Conservation (phyloP, 2,888 invertebrate species). For the Rhimphoctona megacephalus region DNA sequence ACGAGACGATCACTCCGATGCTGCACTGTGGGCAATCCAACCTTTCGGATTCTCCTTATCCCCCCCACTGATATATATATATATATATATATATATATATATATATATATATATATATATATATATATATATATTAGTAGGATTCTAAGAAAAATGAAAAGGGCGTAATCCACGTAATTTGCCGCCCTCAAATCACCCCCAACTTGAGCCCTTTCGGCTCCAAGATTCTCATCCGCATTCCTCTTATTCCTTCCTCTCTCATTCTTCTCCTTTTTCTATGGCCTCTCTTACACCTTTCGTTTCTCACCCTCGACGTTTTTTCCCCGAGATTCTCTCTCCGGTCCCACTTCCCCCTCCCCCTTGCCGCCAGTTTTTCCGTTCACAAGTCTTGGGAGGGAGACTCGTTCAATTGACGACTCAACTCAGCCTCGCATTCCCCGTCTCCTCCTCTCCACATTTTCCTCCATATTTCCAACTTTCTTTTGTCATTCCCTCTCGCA, state of each 20-base stretch:
- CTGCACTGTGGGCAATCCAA: conserved; percentile 65
- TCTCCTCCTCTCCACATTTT: conserved; percentile 28
- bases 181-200: too few species aligned
- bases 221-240: background rate
- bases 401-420: conserved; percentile 60
- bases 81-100: background rate
- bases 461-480: conserved; percentile 4
- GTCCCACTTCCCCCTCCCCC: conserved; percentile 1
- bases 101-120: background rate
- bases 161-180: conserved; percentile 14
- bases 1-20: conserved; percentile 63
- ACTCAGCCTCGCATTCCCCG: conserved; percentile 22
- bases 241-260: background rate
- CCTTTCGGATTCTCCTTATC: conserved; percentile 72
- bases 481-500: conserved; percentile 25
- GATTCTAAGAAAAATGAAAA: background rate
- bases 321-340: conserved; percentile 12
- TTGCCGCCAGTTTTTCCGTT: conserved; percentile 6
- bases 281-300: conserved; percentile 2
- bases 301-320: background rate
- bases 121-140: background rate
- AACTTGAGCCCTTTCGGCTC: background rate
- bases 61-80: background rate
- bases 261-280: conserved; percentile 4
- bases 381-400: background rate